Evolutionary conservation across 2,888 invertebrate genomes (phyloP), one percentile per base, ranked within the genome.

Genomic region (Diarsia rubi): DNA sequence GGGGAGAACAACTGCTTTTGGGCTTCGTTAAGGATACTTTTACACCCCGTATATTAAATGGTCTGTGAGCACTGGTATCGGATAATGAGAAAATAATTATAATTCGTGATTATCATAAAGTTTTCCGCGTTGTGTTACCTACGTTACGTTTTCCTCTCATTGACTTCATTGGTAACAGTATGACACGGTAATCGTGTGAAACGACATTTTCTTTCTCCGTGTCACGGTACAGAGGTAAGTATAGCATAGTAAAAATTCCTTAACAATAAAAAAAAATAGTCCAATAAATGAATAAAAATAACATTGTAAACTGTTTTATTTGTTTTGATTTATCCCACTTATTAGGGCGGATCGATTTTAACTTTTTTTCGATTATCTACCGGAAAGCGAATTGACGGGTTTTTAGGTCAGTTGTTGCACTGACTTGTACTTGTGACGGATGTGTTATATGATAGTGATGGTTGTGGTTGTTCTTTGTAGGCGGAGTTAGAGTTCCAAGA

Each of bases 401-500:
- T 49, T 47, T 42, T 44, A 64, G 42, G 44, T 75, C 72, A 75
- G 69, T 81, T 47, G 16, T 78, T 83, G 5, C 12, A 47, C 81
- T 80, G 75, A n/a, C 60, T 57, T 70, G 49, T 54, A 52, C 24
- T 52, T 47, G 47, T 27, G 45, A 52, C 12, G 19, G 27, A 19
- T 79, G 12, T 47, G 19, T 63, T 45, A 44, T 66, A 49, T 31
- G 64, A 24, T 75, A 57, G 54, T 83, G 57, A 80, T 70, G n/a
- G 27, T 24, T 57, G 19, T n/a, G 42, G 16, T 65, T 69, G 19
- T 67, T 75, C 70, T 79, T 91, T 88, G 52, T 91, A 96, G 96
- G 96, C 96, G 21, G 96, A 96, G 89, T 90, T 88, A 73, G 96
- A 96, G 92, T 96, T 96, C 79, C 92, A 93, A 82, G 93, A 94